These are phyloP conservation scores for Sylvietta virens DNA, from an alignment of 2,113 vertebrate genomes.

Conservation along the genomic window DNA sequence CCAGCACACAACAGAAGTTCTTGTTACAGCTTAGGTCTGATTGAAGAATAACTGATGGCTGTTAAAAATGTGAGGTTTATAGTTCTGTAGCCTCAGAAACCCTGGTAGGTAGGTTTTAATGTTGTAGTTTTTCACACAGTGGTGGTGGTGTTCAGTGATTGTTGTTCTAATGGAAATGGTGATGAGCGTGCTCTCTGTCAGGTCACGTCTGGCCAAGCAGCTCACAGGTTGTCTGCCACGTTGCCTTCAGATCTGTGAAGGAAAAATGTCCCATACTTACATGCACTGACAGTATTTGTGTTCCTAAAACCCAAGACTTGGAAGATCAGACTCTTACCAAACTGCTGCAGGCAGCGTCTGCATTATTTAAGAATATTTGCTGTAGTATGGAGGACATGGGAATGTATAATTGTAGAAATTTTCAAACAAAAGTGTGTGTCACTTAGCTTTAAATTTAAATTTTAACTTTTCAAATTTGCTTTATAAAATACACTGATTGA, in stretches of 20 bases:
- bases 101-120: background rate
- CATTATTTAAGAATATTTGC: background rate
- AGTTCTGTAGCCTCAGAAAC: background rate
- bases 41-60: background rate
- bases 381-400: background rate
- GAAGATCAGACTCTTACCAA: background rate
- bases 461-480: background rate
- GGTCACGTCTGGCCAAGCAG: background rate
- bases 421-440: background rate
- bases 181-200: background rate
- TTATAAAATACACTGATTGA: background rate
- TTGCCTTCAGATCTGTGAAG: background rate
- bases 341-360: background rate
- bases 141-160: background rate
- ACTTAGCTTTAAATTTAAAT: background rate
- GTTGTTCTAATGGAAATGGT: background rate
- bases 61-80: background rate
- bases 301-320: background rate
- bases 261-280: background rate
- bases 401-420: background rate
- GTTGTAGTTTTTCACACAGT: background rate
- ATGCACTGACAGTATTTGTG: background rate
- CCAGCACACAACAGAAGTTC: fast-evolving
- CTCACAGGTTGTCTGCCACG: background rate
- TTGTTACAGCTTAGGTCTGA: background rate